These are phyloP conservation scores for Ramphastos sulfuratus DNA, from an alignment of 2,113 vertebrate genomes.

Conservation along the genomic window DNA sequence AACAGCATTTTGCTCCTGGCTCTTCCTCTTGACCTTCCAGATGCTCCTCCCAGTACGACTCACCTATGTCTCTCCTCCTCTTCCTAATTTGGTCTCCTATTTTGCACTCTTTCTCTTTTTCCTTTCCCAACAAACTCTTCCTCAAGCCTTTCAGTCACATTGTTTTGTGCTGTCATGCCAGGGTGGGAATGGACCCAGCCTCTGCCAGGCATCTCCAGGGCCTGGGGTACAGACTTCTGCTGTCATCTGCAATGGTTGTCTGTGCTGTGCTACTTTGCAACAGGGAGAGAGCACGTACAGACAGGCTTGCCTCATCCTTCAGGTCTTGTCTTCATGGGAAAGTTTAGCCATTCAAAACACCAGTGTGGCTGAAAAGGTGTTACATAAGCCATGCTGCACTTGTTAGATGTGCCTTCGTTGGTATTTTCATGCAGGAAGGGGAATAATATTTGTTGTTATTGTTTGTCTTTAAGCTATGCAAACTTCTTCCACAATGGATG, in stretches of 20 bases:
- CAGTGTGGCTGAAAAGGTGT: not conserved
- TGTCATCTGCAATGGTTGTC: not conserved
- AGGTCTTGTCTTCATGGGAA: not conserved
- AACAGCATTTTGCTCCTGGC: not conserved
- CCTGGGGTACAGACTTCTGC: not conserved
- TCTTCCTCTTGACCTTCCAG: not conserved
- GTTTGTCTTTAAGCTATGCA: fast-evolving
- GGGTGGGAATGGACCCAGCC: not conserved
- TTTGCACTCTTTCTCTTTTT: not conserved
- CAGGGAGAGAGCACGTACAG: not conserved
- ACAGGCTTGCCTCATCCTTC: not conserved
- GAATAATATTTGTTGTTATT: not conserved
- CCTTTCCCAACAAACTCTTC: not conserved
- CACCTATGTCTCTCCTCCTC: not conserved
- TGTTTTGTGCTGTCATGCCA: not conserved
- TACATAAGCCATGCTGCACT: fast-evolving
- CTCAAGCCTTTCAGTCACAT: not conserved
- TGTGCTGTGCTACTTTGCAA: fast-evolving
- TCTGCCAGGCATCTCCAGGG: not conserved
- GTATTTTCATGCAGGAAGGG: not conserved
- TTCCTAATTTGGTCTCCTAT: not conserved
- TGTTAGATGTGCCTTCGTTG: not conserved
- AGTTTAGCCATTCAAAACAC: not conserved
- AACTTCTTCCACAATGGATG: not conserved
- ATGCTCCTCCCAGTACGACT: not conserved